These are phyloP conservation scores for Theristicus caerulescens DNA, from an alignment of 2,113 vertebrate genomes.

Conservation along the genomic window DNA sequence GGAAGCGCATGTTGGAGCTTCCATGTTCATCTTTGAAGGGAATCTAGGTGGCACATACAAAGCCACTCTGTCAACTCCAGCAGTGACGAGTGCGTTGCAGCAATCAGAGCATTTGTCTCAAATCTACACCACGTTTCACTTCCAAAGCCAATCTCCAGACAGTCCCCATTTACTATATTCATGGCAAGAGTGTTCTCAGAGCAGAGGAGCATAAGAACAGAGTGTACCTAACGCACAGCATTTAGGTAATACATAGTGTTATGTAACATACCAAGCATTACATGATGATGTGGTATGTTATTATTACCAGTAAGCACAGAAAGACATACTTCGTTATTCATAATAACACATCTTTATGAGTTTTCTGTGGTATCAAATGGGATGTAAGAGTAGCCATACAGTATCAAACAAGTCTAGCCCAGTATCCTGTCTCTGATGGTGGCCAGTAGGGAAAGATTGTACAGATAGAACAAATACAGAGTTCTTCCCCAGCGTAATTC, in stretches of 20 bases:
- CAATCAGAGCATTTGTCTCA: background rate
- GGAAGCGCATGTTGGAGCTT: background rate
- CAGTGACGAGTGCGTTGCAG: rapidly evolving
- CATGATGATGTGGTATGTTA: background rate
- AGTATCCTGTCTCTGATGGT: background rate
- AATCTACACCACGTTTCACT: background rate
- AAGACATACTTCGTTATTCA: background rate
- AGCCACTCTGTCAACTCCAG: background rate
- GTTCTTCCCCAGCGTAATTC: background rate
- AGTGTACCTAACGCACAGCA: background rate
- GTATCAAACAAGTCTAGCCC: background rate
- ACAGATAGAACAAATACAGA: background rate
- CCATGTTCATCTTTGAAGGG: background rate
- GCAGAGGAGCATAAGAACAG: background rate
- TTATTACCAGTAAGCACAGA: background rate
- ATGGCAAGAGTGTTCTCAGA: background rate
- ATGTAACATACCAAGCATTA: background rate
- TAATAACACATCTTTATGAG: background rate
- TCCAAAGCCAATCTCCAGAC: background rate
- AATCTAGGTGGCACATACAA: background rate
- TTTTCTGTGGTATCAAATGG: background rate
- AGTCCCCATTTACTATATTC: background rate
- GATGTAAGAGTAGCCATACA: background rate
- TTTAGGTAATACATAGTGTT: too few relatives aligned
- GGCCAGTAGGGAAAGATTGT: background rate